Evolutionary conservation across 2,888 invertebrate genomes (phyloP), one percentile per base, ranked within the genome.

Genomic region (Oxycera nigricornis): DNA sequence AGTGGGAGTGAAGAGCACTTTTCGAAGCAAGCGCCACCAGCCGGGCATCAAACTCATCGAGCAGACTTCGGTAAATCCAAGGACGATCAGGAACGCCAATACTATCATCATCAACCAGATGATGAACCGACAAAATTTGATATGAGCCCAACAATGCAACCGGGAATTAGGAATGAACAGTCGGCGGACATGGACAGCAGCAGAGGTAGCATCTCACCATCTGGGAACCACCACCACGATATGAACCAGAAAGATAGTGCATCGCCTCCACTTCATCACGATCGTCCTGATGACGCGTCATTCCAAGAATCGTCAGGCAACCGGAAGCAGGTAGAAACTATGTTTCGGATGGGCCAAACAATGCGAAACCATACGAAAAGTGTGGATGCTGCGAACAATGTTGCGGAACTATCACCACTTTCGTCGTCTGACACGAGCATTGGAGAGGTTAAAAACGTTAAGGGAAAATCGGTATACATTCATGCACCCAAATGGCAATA

Each of bases 311-410:
- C 17, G 11, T 7, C 14, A 17, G 46, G 14, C 46, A 46, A 14
- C 14, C 46, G 3, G n/a, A 46, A 46, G 14, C 70, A 26, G 31
- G 17, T 22, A 30, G 31, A 31, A 17, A 17, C 31, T 1, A 22
- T 70, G 9, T 55, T 52, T 52, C 17, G 35, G 9, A 70, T 70
- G 70, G 24, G 17, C 22, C 70, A 70, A 20, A 52, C 26, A 11
- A 26, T 26, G 2, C 31, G 70, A 3, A 70, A 70, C 22, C 70
- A 70, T 70, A 55, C 70, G 20, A 70, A 70, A 70, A 70, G 70
- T 35, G 22, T 70, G 7, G 52, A 70, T 52, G 7, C 30, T 70
- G 20, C 30, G 70, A 70, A 30, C 30, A 30, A 70, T 52, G 30
- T 11, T 52, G 52, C 52, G 22, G 55, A 70, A 7, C 6, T 20